Evolutionary conservation across 2,888 invertebrate species (phyloP).

Genomic region (Aphodius granarius): DNA sequence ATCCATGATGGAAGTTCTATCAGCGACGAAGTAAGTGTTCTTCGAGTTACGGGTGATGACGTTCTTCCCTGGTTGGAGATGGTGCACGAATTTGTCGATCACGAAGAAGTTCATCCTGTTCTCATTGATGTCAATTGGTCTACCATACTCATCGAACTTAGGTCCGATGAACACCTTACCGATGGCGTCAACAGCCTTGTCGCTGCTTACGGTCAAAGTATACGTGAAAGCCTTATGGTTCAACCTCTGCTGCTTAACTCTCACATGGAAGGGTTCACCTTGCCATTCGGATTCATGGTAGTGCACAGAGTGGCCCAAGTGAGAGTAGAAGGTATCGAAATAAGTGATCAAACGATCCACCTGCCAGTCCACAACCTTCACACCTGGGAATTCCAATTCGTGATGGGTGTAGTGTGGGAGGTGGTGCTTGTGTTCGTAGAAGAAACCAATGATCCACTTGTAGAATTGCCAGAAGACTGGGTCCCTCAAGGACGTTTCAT

Average conservation of each 20-base stretch:
- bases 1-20: conserved; percentile 65
- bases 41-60: conserved; percentile 60
- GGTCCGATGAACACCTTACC: conserved; percentile 72
- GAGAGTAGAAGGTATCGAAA: conserved; percentile 66
- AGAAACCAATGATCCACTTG: conserved; percentile 62
- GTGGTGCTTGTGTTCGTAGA: conserved; percentile 61
- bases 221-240: conserved; percentile 67
- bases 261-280: conserved; percentile 53
- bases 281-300: conserved; percentile 55
- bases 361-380: conserved; percentile 64
- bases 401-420: conserved; percentile 58
- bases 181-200: conserved; percentile 61
- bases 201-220: conserved; percentile 60
- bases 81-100: conserved; percentile 63
- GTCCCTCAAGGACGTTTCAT: conserved; percentile 66
- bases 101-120: conserved; percentile 67
- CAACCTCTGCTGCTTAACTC: conserved; percentile 64
- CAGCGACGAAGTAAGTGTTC: conserved; percentile 59
- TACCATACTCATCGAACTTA: conserved; percentile 63
- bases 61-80: conserved; percentile 64
- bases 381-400: conserved; percentile 63
- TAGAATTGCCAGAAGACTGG: conserved; percentile 70
- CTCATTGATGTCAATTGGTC: conserved; percentile 59
- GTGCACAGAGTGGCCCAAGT: conserved; percentile 60
- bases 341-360: conserved; percentile 69